Conservation (phyloP, 2,888 invertebrate species). For the Stenurella melanura region DNA sequence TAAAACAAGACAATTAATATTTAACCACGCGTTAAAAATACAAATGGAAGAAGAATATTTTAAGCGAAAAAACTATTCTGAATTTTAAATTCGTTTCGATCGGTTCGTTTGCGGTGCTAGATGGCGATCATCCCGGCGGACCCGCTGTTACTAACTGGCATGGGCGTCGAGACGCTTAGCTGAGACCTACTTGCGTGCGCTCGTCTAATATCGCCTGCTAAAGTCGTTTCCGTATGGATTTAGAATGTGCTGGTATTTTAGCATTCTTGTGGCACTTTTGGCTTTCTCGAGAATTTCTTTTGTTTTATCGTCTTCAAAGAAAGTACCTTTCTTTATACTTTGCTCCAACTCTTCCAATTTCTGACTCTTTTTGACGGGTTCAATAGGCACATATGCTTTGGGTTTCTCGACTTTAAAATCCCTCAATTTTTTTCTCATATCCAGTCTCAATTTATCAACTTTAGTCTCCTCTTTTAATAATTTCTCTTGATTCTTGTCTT, state of each 20-base stretch:
- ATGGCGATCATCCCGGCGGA: conserved; percentile 58
- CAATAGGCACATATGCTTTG: conserved; percentile 66
- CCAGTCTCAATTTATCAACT: conserved; percentile 67
- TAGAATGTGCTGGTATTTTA: conserved; percentile 65
- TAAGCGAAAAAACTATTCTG: conserved; percentile 45
- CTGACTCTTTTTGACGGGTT: conserved; percentile 70
- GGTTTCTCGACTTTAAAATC: conserved; percentile 68
- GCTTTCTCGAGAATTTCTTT: conserved; percentile 70
- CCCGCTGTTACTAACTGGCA: conserved; percentile 52
- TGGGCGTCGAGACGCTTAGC: conserved; percentile 54
- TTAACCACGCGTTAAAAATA: conserved; percentile 9
- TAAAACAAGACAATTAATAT: conserved; percentile 17
- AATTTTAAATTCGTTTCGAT: conserved; percentile 56
- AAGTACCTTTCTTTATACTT: conserved; percentile 70
- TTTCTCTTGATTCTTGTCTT: conserved; percentile 67
- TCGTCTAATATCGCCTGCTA: conserved; percentile 62
- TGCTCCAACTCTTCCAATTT: conserved; percentile 69
- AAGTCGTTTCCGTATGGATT: conserved; percentile 62
- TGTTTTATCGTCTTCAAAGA: conserved; percentile 70
- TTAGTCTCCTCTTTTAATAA: conserved; percentile 67
- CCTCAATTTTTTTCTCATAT: conserved; percentile 68
- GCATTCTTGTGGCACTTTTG: conserved; percentile 65
- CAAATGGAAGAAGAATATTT: conserved; percentile 30
- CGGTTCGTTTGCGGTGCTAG: conserved; percentile 56
- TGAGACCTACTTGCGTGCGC: conserved; percentile 39